Percentiles rank a stretch among this genome's conserved stretches.
phyloP scores from a whole-genome alignment of 2,113 vertebrate species.

The Caretta caretta region DNA sequence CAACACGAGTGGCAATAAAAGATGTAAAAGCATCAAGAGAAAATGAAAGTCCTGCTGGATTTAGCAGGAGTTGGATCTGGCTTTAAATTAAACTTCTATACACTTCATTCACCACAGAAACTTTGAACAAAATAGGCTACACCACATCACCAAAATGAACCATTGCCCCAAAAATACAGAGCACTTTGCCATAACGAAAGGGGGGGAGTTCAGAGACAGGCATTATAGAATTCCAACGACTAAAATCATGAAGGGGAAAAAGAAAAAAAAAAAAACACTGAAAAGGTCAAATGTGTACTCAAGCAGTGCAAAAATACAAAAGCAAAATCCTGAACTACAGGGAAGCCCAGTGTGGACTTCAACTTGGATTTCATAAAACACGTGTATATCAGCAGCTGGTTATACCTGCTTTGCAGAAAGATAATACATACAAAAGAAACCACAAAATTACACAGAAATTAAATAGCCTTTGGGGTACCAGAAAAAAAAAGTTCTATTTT shows the following conservation, averaged over 20 bases:
- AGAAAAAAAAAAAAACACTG: neutral
- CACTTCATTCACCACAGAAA: neutral
- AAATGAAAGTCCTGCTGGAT: no score
- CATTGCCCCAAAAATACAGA: neutral
- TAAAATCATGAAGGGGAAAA: neutral
- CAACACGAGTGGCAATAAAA: neutral
- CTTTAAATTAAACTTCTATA: neutral
- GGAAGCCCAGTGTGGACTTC: neutral
- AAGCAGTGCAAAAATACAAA: neutral
- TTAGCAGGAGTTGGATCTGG: neutral
- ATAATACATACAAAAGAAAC: neutral
- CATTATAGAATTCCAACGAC: neutral
- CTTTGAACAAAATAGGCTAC: neutral
- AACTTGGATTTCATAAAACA: neutral
- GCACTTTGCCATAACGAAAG: neutral
- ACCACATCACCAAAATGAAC: neutral
- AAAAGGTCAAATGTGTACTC: neutral
- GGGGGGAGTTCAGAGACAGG: neutral
- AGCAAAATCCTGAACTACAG: neutral
- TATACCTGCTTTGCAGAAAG: neutral
- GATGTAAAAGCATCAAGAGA: neutral
- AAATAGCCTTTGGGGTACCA: neutral
- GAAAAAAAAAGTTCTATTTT: neutral
- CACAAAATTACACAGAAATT: neutral
- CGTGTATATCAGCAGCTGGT: neutral